Base-by-base conservation (phyloP, 2,797 vertebrate species). In the Macropus fuliginosus region DNA sequence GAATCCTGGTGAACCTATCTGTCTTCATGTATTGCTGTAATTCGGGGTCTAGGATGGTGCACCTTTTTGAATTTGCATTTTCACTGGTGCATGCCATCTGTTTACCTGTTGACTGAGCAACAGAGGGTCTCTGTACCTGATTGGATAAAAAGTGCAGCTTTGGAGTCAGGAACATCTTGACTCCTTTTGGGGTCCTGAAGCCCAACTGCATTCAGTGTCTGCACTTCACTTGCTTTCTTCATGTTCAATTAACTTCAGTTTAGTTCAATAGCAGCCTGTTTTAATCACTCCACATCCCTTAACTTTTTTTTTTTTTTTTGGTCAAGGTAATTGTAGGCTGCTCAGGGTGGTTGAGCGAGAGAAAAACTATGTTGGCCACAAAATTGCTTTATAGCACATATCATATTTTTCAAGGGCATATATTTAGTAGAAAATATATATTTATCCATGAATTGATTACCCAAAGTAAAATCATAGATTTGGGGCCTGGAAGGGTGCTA, bases 41-140 rank as follows among this genome's bases (percentile, higher is more conserved):
- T 98, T 97, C 92, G 96, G 95, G 97, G 94, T 98, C 91, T 97
- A 0, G 1, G 59, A 92, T 81, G 95, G 90, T 24, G 91, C 93
- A 91, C 96, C 96, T 97, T 87, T 87, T 87, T 28, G 0, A 96
- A 93, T 96, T 97, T 92, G 97, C 95, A 2, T 96, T 96, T 97
- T 96, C 95, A 93, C 94, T 96, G 5, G 91, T 97, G 93, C 91
- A 94, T 94, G 21, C 96, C 97, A 96, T 98, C 98, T 98, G 98
- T 96, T 97, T 93, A 97, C 97, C 97, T 98, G 96, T 91, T 91
- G 93, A 91, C 95, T 90, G 24, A 62, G 93, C 93, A 94, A 94
- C 97, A 91, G 91, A 97, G 96, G 96, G 93, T 96, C 97, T 97
- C 95, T 94, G 6, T 97, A 98, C 98, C 97, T 98, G 97, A 92